Percentiles rank a stretch among this genome's conserved stretches.
Evolutionary conservation across 2,888 invertebrate species (phyloP).

Genomic region (Sminthurides aquaticus): DNA sequence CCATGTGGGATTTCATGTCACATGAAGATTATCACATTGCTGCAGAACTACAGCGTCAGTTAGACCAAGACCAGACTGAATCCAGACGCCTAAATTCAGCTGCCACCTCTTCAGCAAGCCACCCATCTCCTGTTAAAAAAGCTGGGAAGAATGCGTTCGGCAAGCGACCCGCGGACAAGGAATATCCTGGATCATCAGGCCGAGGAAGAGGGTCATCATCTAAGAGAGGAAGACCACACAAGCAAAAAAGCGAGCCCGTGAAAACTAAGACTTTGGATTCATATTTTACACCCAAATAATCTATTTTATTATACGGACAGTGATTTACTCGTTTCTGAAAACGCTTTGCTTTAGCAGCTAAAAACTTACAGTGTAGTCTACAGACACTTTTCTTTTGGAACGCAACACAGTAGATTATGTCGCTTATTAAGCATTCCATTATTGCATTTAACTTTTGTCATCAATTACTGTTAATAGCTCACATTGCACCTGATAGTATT

Average conservation of each 20-base stretch:
- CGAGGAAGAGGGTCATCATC: background rate
- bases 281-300: background rate
- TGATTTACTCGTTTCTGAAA: no score
- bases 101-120: background rate
- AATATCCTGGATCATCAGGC: background rate
- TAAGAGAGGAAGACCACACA: background rate
- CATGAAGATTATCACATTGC: slow-evolving; percentile 83
- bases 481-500: no score
- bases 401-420: no score
- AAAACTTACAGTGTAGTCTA: no score
- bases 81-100: no score
- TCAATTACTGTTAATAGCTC: no score
- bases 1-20: slow-evolving; percentile 58
- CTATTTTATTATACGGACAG: no score
- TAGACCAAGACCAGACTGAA: slow-evolving; percentile 49
- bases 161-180: background rate
- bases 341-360: no score
- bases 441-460: no score
- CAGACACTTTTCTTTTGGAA: no score
- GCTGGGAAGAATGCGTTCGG: background rate
- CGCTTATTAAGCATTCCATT: no score
- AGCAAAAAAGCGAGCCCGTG: background rate
- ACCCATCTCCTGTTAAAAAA: background rate
- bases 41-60: slow-evolving; percentile 61
- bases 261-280: background rate